A percentile compares a stretch with the other conserved stretches of the same genome.
Conservation (phyloP, 1,140 invertebrate species). For the Thereuonema tuberculata region DNA sequence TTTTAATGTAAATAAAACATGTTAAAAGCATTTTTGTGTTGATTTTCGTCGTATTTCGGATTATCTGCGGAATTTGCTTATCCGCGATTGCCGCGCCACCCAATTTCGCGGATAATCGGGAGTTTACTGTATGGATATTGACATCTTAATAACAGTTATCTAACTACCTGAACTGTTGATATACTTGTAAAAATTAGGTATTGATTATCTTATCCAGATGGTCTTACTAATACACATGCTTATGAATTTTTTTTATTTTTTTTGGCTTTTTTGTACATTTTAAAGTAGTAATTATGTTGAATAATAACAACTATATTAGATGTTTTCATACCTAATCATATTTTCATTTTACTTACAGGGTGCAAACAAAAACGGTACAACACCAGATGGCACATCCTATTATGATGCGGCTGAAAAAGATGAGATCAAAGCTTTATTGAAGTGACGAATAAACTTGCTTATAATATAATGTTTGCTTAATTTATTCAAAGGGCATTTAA, state of each 20-base stretch:
- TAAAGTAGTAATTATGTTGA: background rate
- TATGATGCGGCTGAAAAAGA: conserved; percentile 78
- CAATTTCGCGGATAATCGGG: too few species aligned
- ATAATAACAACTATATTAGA: background rate
- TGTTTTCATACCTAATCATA: background rate
- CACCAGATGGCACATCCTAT: conserved; percentile 74
- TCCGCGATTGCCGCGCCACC: too few species aligned
- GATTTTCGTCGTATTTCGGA: too few species aligned
- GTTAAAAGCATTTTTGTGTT: too few species aligned
- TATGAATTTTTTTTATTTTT: background rate
- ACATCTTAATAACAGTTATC: too few species aligned
- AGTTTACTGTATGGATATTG: too few species aligned
- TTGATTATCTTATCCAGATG: background rate
- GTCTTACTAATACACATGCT: background rate
- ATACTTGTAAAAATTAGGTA: too few species aligned
- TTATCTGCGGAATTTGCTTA: too few species aligned
- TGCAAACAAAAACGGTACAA: conserved; percentile 62
- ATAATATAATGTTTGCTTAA: background rate
- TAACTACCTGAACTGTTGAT: too few species aligned
- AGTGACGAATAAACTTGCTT: too few species aligned
- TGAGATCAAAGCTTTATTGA: conserved; percentile 67
- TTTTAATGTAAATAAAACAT: too few species aligned
- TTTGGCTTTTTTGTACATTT: too few species aligned
- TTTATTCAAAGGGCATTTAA: background rate
- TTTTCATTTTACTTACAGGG: conserved; percentile 42